These are phyloP conservation scores for Polymixis lichenea DNA, from an alignment of 2,888 invertebrate genomes.

Conservation along the genomic window DNA sequence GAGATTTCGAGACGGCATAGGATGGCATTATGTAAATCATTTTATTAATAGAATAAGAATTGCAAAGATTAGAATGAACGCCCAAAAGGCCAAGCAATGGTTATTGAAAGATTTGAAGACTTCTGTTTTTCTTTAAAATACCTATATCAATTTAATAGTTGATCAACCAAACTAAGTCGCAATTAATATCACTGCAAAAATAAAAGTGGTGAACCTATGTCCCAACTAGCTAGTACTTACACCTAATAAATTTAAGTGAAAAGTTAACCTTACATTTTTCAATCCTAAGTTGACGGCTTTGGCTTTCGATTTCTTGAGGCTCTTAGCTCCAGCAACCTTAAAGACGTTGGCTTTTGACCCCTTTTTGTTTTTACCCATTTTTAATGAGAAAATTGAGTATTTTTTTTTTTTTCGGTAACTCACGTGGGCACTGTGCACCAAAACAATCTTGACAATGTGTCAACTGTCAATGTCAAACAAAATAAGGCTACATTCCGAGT, in stretches of 20 bases:
- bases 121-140: not conserved
- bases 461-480: conserved; percentile 2
- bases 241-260: not conserved
- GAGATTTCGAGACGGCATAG: too few relatives aligned
- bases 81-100: too few relatives aligned
- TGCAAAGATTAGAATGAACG: too few relatives aligned
- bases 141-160: not conserved
- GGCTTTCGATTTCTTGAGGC: conserved; percentile 86
- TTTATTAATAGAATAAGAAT: too few relatives aligned
- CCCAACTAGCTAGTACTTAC: not conserved
- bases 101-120: not conserved
- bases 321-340: conserved; percentile 88
- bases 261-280: conserved; percentile 81
- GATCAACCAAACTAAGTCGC: not conserved
- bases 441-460: not conserved
- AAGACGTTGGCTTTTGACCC: conserved; percentile 84
- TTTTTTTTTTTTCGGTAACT: not conserved
- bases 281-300: conserved; percentile 86
- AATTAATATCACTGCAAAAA: not conserved
- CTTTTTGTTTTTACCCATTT: conserved; percentile 86
- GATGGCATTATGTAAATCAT: too few relatives aligned
- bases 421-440: conserved; percentile 30
- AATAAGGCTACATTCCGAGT: not conserved
- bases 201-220: not conserved
- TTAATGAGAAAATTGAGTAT: conserved; percentile 7